These are phyloP conservation scores for Paralvinella palmiformis DNA, from an alignment of 1,140 invertebrate species.

Conservation along the genomic window DNA sequence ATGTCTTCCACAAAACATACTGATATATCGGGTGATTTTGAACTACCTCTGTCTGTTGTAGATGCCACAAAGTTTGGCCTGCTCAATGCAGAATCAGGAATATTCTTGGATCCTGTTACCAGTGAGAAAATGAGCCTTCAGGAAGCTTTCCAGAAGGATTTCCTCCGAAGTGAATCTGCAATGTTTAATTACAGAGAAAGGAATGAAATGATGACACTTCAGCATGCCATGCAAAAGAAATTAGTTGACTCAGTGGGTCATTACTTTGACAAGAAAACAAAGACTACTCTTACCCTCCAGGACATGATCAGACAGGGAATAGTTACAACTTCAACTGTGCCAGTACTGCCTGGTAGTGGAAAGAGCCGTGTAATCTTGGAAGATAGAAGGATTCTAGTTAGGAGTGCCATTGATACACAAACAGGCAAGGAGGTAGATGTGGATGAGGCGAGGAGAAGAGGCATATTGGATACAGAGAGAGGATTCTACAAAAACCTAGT, in stretches of 20 bases:
- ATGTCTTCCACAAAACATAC: not conserved
- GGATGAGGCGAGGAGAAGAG: constrained; percentile 15
- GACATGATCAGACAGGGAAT: not conserved
- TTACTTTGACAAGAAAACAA: not conserved
- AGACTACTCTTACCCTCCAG: not conserved
- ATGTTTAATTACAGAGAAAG: constrained; percentile 24
- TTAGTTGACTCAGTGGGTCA: constrained; percentile 11
- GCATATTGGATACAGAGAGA: constrained; percentile 29
- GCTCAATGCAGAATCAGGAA: constrained; percentile 79
- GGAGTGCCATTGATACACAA: not conserved
- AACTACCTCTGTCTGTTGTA: constrained; percentile 60
- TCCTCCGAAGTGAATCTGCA: constrained; percentile 39
- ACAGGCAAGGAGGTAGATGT: not conserved
- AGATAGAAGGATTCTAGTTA: not conserved
- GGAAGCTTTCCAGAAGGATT: constrained; percentile 73
- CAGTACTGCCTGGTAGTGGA: constrained; percentile 1
- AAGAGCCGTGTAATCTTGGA: constrained; percentile 13
- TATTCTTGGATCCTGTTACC: constrained; percentile 24
- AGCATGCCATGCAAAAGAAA: constrained; percentile 63
- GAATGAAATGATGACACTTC: constrained; percentile 68
- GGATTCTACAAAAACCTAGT: constrained; percentile 39
- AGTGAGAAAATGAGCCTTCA: constrained; percentile 65
- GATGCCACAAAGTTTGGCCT: constrained; percentile 74
- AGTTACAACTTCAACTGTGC: not conserved
- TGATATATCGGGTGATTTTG: constrained; percentile 12